Percentiles rank a stretch among this genome's conserved stretches.
These are phyloP conservation scores for Spilogale gracilis DNA, from an alignment of 2,113 vertebrate species.

Conservation along the genomic window DNA sequence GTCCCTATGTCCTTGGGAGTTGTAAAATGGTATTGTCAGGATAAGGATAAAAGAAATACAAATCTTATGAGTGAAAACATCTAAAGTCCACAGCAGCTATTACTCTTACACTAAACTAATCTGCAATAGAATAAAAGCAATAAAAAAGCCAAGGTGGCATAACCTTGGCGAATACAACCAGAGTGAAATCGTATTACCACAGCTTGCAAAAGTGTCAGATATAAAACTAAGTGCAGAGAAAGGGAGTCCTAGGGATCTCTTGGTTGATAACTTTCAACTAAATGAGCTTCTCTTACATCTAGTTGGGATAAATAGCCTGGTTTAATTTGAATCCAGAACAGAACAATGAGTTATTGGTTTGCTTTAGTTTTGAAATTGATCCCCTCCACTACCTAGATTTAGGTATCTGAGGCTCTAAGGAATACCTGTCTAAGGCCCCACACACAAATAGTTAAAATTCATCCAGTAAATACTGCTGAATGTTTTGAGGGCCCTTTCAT, in stretches of 20 bases:
- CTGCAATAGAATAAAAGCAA: constrained; percentile 74
- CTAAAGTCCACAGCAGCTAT: constrained; percentile 72
- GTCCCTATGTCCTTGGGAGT: not conserved
- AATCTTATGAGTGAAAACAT: constrained; percentile 52
- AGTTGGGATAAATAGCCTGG: not conserved
- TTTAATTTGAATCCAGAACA: not conserved
- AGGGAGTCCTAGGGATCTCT: not conserved
- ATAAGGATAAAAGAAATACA: constrained; percentile 67
- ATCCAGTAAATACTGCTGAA: constrained; percentile 77
- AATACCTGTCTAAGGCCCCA: constrained; percentile 6
- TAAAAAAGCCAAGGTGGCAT: constrained; percentile 72
- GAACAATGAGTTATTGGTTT: not conserved
- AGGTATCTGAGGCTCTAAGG: constrained; percentile 67
- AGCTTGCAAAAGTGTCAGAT: constrained; percentile 34
- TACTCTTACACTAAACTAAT: constrained; percentile 78
- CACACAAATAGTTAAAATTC: constrained; percentile 73
- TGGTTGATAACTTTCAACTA: not conserved
- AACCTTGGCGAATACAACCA: constrained; percentile 72
- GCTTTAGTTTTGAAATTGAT: constrained; percentile 38
- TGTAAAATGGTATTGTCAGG: constrained; percentile 61
- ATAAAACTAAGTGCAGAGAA: not conserved
- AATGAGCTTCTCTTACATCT: not conserved
- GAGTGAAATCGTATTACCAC: constrained; percentile 65
- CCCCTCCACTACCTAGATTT: constrained; percentile 68
- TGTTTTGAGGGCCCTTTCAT: constrained; percentile 73